Percentiles rank a stretch among this genome's conserved stretches.
Conservation (phyloP, 2,113 vertebrate genomes). For the Rafetus swinhoei region DNA sequence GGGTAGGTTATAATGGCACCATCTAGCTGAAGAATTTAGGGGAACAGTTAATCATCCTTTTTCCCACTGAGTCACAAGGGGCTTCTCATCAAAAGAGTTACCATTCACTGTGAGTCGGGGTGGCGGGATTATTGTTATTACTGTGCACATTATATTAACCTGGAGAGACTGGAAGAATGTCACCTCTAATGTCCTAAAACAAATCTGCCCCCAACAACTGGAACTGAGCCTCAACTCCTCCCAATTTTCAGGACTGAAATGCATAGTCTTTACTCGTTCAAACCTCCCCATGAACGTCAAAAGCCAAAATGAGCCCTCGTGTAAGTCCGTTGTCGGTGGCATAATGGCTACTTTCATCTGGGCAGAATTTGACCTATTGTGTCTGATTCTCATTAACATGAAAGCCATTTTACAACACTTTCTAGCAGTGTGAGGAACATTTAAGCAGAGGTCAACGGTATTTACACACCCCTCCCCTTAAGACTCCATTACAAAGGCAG, state of each 20-base stretch:
- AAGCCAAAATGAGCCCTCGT: background rate
- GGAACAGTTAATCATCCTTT: fast-evolving
- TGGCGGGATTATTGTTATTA: background rate
- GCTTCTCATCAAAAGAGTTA: background rate
- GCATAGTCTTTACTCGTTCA: constrained; percentile 15
- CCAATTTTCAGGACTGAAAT: constrained; percentile 15
- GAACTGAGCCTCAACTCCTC: constrained; percentile 4
- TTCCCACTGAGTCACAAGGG: fast-evolving
- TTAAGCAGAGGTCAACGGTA: fast-evolving
- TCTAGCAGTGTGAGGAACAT: background rate
- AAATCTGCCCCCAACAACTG: background rate
- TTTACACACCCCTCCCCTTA: fast-evolving
- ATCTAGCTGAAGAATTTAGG: fast-evolving
- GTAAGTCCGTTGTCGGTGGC: background rate
- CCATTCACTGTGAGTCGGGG: background rate
- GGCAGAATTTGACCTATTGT: background rate
- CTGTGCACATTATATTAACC: background rate
- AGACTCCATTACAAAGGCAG: background rate
- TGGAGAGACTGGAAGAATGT: background rate
- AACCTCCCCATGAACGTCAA: background rate
- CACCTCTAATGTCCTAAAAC: background rate
- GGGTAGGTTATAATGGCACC: fast-evolving
- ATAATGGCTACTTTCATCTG: background rate
- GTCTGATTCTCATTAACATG: background rate
- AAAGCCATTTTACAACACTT: background rate